Percentiles rank a stretch among this genome's conserved stretches.
Evolutionary conservation across 2,113 vertebrate genomes (phyloP).

Genomic region (Eretmochelys imbricata): DNA sequence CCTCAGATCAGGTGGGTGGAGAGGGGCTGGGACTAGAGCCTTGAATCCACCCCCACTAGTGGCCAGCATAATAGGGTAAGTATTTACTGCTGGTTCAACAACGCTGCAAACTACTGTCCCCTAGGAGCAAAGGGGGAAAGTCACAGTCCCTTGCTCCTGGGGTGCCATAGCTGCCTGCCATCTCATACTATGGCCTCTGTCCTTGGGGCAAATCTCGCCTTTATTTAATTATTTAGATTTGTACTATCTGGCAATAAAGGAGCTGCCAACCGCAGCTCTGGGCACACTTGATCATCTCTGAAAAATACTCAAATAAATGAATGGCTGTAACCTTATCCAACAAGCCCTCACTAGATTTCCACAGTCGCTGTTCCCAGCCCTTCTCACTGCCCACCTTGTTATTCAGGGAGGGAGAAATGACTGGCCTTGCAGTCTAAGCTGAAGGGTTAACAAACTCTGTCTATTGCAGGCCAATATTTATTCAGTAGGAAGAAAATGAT

Average conservation of each 20-base stretch:
- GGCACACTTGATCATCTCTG: not conserved
- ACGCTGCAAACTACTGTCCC: not conserved
- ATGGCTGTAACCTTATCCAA: not conserved
- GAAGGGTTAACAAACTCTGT: not conserved
- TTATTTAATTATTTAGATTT: not conserved
- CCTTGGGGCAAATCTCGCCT: not conserved
- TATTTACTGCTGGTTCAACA: not conserved
- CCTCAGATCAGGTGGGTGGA: not conserved
- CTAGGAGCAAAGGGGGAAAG: not conserved
- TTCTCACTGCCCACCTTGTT: not conserved
- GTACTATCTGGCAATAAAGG: not conserved
- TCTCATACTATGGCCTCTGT: not conserved
- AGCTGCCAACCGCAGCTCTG: not conserved
- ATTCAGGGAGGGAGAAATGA: not conserved
- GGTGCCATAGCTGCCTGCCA: not conserved
- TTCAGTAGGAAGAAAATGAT: not conserved
- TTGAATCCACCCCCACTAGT: not conserved
- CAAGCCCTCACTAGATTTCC: not conserved
- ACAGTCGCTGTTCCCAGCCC: not conserved
- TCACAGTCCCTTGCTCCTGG: not conserved
- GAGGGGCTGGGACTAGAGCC: not conserved
- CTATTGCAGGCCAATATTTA: not conserved
- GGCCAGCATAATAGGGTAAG: not conserved
- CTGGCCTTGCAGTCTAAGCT: not conserved
- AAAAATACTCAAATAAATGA: not conserved